Percentiles rank a stretch among this genome's conserved stretches.
These are phyloP conservation scores for Anagrus nilaparvatae DNA, from an alignment of 1,140 invertebrate genomes.

Conservation along the genomic window DNA sequence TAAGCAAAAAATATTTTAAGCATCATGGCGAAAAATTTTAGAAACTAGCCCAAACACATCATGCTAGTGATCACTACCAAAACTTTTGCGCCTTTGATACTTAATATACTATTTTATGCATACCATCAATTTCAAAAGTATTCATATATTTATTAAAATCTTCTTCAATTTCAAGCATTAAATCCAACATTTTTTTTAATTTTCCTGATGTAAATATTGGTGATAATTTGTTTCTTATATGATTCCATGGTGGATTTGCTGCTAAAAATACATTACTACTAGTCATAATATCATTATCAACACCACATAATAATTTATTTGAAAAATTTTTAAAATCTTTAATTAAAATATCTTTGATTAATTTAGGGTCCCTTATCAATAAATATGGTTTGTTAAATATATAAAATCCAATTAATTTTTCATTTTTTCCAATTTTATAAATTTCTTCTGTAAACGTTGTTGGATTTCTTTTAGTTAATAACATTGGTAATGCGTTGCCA, in stretches of 20 bases:
- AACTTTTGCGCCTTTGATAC: no score
- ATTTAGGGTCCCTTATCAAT: constrained; percentile 35
- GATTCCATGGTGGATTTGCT: constrained; percentile 33
- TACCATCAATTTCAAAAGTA: constrained; percentile 9
- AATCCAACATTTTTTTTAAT: constrained; percentile 35
- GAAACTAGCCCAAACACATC: no score
- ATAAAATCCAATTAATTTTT: constrained; percentile 30
- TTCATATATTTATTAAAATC: constrained; percentile 31
- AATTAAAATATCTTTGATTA: constrained; percentile 38
- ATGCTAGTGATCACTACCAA: no score
- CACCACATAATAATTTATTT: constrained; percentile 22
- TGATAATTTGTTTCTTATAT: constrained; percentile 33
- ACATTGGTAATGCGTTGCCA: constrained; percentile 19
- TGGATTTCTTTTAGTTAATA: constrained; percentile 17
- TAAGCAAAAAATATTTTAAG: no score
- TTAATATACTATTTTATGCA: not conserved
- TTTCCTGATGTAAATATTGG: constrained; percentile 37
- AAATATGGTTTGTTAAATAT: constrained; percentile 32
- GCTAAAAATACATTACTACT: constrained; percentile 27
- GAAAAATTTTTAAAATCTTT: constrained; percentile 41
- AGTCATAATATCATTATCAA: constrained; percentile 23
- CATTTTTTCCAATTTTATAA: constrained; percentile 18
- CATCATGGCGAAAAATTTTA: no score
- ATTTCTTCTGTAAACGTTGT: constrained; percentile 19
- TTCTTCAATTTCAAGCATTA: constrained; percentile 33